phyloP scores from a whole-genome alignment of 2,797 vertebrate genomes.

The Lithobates sylvaticus region DNA sequence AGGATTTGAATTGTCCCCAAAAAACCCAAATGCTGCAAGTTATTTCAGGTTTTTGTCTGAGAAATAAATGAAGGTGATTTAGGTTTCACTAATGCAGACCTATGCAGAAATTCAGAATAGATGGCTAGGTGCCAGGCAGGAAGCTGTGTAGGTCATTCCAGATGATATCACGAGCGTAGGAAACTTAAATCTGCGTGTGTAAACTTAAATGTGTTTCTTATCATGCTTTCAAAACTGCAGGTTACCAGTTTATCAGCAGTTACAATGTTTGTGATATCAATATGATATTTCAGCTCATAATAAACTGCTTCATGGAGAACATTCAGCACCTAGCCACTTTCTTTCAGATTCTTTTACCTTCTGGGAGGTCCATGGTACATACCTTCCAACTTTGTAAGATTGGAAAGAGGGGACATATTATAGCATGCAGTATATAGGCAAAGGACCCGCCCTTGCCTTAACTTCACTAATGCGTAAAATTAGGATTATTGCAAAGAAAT shows the following conservation, averaged over 20 bases:
- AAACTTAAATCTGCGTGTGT: constrained; percentile 18
- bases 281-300: not conserved
- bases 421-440: too few relatives aligned
- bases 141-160: constrained; percentile 40
- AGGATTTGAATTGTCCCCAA: too few relatives aligned
- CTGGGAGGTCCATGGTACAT: too few relatives aligned
- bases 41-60: not conserved
- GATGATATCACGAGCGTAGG: constrained; percentile 24
- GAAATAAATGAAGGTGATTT: constrained; percentile 25
- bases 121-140: constrained; percentile 39
- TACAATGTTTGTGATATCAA: not conserved
- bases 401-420: too few relatives aligned
- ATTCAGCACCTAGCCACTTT: too few relatives aligned
- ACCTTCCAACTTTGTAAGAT: too few relatives aligned
- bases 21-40: not conserved
- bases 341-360: too few relatives aligned
- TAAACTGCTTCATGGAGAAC: too few relatives aligned
- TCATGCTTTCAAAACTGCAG: constrained; percentile 23
- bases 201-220: constrained; percentile 37
- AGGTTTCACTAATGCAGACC: constrained; percentile 19
- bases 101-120: constrained; percentile 22
- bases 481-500: too few relatives aligned
- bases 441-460: too few relatives aligned
- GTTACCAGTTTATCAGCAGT: not conserved
- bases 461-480: too few relatives aligned